Base-by-base conservation (phyloP, 2,888 invertebrate species). In the Alentia gelatinosa region DNA sequence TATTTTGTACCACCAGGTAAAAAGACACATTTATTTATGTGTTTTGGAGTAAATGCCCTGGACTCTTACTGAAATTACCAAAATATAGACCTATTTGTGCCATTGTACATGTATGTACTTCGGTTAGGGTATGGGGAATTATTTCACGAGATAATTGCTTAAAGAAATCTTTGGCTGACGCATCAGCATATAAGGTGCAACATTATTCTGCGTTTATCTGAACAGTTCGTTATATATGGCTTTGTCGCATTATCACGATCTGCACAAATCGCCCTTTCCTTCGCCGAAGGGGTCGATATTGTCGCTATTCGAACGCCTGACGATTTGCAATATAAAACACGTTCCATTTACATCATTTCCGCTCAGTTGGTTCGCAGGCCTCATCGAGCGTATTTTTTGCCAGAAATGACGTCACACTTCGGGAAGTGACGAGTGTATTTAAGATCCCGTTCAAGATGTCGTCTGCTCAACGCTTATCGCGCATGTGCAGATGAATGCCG, bases 401-500 rank as follows among this genome's bases (percentile, higher is more conserved):
- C 39, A 19, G 37, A 79, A 35, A 39, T 79, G 79, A 39, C 37
- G 79, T 74, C 74, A 33, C 33, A 33, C 33, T 26, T 5, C 39
- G 0, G 37, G 79, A 79, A 35, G 79, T 79, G 79, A 30, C 30
- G 68, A 68, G 68, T 30, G 1, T 68, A 68, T 68, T 68, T 68
- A 68, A 68, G 68, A 68, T 68, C 33, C 68, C 33, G 68, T 30
- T n/a, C 37, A 37, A 39, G 37, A 79, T 79, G 35, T 39, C 3
- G 79, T 79, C 79, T 19, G 79, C 39, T 19, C 4, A 39, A 1
- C 23, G 79, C 79, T 79, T 79, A 79, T 79, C 79, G 39, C 35
- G 79, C 23, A 15, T 35, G 79, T 19, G 39, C 79, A 79, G 79
- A 79, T 79, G 79, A 79, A 39, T 19, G 37, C 79, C 79, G 79